Evolutionary conservation across 2,888 invertebrate genomes (phyloP).

Genomic region (Ypsolopha scabrella): DNA sequence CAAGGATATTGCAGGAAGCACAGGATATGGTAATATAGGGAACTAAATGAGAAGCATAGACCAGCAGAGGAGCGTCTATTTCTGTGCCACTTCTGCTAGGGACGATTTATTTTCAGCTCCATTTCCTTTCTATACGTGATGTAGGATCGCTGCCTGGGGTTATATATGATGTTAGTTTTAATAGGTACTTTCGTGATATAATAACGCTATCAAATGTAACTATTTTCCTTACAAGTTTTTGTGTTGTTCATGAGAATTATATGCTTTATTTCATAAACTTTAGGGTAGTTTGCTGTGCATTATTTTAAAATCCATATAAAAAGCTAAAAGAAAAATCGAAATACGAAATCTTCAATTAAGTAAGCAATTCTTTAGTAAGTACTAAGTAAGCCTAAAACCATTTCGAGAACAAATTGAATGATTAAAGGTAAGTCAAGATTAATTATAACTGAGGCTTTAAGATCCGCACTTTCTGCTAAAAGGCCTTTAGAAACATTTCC

Average conservation of each 20-base stretch:
- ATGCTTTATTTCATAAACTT: background rate
- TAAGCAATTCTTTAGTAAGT: too few species aligned
- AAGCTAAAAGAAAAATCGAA: too few species aligned
- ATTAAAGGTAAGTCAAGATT: slow-evolving; percentile 36
- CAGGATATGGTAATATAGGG: slow-evolving; percentile 65
- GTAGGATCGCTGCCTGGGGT: too few species aligned
- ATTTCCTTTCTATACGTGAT: slow-evolving; percentile 42
- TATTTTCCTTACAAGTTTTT: background rate
- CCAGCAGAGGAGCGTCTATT: slow-evolving; percentile 41
- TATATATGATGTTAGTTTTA: slow-evolving; percentile 28
- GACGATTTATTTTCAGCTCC: slow-evolving; percentile 64
- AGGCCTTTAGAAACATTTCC: slow-evolving; percentile 25
- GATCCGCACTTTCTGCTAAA: slow-evolving; percentile 27
- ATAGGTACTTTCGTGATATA: slow-evolving; percentile 5
- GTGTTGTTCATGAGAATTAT: slow-evolving; percentile 3
- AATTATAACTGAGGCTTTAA: slow-evolving; percentile 38
- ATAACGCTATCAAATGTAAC: background rate
- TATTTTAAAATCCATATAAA: too few species aligned
- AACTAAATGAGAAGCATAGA: slow-evolving; percentile 55
- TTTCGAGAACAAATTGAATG: slow-evolving; percentile 22
- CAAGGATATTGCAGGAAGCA: slow-evolving; percentile 14
- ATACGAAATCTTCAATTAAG: too few species aligned
- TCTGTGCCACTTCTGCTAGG: slow-evolving; percentile 57
- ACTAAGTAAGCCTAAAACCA: slow-evolving; percentile 5
- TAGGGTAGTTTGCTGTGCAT: too few species aligned